A percentile compares a stretch with the other conserved stretches of the same genome.
phyloP scores from a whole-genome alignment of 2,113 vertebrate species.

The Cheilinus undulatus region DNA sequence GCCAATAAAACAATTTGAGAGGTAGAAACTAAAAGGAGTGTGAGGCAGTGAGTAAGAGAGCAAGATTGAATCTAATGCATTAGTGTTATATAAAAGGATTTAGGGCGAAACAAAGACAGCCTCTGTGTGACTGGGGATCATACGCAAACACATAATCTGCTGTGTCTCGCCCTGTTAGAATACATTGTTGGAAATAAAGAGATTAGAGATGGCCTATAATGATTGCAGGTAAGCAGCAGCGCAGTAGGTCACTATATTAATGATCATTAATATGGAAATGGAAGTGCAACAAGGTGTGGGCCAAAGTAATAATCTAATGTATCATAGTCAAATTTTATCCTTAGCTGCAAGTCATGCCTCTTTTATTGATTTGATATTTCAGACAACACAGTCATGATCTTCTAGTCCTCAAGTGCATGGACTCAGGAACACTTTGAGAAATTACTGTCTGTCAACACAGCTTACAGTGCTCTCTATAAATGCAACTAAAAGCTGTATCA shows the following conservation, averaged over 20 bases:
- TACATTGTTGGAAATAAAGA: slow-evolving; percentile 23
- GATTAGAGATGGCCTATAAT: slow-evolving; percentile 24
- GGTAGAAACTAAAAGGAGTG: slow-evolving; percentile 32
- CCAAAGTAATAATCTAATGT: too few relatives aligned
- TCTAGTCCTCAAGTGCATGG: too few relatives aligned
- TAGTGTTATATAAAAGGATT: slow-evolving; percentile 66
- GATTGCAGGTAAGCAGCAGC: slow-evolving; percentile 13
- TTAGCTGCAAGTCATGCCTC: too few relatives aligned
- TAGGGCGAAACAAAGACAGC: slow-evolving; percentile 44
- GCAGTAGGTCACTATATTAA: slow-evolving; percentile 6
- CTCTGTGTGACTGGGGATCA: slow-evolving; percentile 44
- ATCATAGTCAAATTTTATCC: too few relatives aligned
- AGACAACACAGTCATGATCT: too few relatives aligned
- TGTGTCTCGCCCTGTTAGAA: slow-evolving; percentile 33
- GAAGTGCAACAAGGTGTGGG: not conserved
- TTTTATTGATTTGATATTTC: too few relatives aligned
- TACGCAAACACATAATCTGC: slow-evolving; percentile 42
- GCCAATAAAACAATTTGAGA: slow-evolving; percentile 49
- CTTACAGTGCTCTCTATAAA: too few relatives aligned
- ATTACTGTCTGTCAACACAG: too few relatives aligned
- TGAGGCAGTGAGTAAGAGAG: not conserved
- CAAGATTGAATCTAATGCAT: slow-evolving; percentile 30
- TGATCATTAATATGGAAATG: not conserved
- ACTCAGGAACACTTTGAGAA: too few relatives aligned
- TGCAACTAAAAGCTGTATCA: too few relatives aligned